Evolutionary conservation across 2,888 invertebrate species (phyloP), one percentile per base, ranked within the genome.

Genomic region (Argyra leucocephala): DNA sequence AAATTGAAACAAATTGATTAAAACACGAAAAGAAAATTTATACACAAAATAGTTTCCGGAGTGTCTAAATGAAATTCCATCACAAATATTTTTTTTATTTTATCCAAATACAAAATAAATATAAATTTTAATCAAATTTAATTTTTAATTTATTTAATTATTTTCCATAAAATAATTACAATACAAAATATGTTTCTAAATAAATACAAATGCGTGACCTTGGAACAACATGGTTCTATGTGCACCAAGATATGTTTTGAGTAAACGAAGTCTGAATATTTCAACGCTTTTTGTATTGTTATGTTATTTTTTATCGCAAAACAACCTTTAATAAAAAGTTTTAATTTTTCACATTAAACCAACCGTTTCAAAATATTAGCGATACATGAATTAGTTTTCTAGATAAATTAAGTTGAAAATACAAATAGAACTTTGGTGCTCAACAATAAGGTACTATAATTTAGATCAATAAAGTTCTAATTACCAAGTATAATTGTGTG

Each of bases 171-270:
- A n/a, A n/a, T n/a, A n/a, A n/a, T n/a, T n/a, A n/a, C n/a, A n/a
- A n/a, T n/a, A n/a, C n/a, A n/a, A n/a, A n/a, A n/a, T n/a, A n/a
- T n/a, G n/a, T n/a, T n/a, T n/a, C n/a, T n/a, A n/a, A n/a, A n/a
- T n/a, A n/a, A n/a, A n/a, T n/a, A n/a, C n/a, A n/a, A n/a, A n/a
- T n/a, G n/a, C n/a, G n/a, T n/a, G n/a, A n/a, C n/a, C n/a, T n/a
- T n/a, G n/a, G n/a, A 26, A 58, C n/a, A 58, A 58, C 21, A 58
- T n/a, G 57, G 57, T 58, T 58, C 57, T 58, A 58, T 22, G 7
- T 22, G 22, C 57, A 22, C 57, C 57, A 21, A n/a, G 10, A 5
- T 21, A 58, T 21, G 22, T 58, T 58, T 22, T 21, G 57, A 58
- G 57, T 22, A 58, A 58, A n/a, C 22, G 57, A 58, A 7, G 21